Base-by-base conservation (phyloP, 1,140 invertebrate genomes). In the Lasioglossum albipes region DNA sequence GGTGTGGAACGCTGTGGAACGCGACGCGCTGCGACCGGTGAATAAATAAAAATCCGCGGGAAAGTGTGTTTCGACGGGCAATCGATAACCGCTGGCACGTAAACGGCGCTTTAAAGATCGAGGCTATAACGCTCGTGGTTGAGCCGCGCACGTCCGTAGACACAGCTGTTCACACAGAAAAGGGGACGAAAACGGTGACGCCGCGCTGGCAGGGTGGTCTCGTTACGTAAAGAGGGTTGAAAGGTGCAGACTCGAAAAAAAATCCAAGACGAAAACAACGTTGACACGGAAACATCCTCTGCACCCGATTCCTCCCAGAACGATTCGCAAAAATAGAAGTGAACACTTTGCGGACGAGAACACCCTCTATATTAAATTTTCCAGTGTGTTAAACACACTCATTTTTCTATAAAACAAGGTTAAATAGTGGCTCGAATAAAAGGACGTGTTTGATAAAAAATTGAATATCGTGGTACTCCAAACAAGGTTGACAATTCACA, bases 51-150 rank as follows among this genome's bases (percentile, higher is more conserved):
- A 81, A 64, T 52, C 36, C 36, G 41, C 42, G 59, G 31, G 79
- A 86, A 87, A 85, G 74, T 85, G 83, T 66, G 69, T 59, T 74
- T 70, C 73, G 41, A 57, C 82, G 76, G 65, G 62, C 73, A 82
- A 87, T 86, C 75, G 75, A 81, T 87, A 84, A 72, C 54, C 45
- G 12, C 36, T 70, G 42, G 52, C 57, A 79, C 49, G 45, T 79
- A 68, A 20, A 41, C 12, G n/a, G 41, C n/a, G 49, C 72, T 83
- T 83, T 67, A 70, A 75, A 67, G 57, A 73, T 75, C 49, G 57
- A n/a, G 22, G 65, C 36, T 65, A 31, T 22, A 31, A 12, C n/a
- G 10, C 49, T 27, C 9, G 45, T n/a, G 13, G 65, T 67, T 67
- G 7, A 45, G 22, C 65, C n/a, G 36, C 52, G 52, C 36, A 31